phyloP scores from a whole-genome alignment of 2,797 vertebrate species.

The Gymnodraco acuticeps region DNA sequence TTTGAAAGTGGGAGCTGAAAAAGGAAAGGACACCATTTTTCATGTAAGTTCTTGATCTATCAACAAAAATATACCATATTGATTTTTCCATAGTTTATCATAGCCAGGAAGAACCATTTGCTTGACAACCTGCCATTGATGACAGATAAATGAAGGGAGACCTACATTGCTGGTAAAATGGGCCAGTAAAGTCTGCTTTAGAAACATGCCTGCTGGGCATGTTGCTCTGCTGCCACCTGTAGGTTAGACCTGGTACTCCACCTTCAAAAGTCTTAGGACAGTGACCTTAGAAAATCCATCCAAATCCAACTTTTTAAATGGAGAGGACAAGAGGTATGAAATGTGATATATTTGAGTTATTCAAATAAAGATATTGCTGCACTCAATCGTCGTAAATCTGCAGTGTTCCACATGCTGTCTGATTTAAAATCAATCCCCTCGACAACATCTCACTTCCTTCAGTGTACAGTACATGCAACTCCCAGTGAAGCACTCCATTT shows the following conservation, averaged over 20 bases:
- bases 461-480: conserved; percentile 41
- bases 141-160: conserved; percentile 39
- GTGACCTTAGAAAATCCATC: conserved; percentile 40
- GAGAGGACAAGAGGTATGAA: not conserved
- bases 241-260: conserved; percentile 54
- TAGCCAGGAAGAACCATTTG: conserved; percentile 44
- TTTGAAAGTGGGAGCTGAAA: conserved; percentile 73
- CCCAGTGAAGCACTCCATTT: conserved; percentile 45
- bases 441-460: conserved; percentile 32
- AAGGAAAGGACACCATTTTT: conserved; percentile 44
- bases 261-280: conserved; percentile 19
- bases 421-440: conserved; percentile 46
- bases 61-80: conserved; percentile 21
- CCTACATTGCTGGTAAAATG: conserved; percentile 41
- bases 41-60: conserved; percentile 39
- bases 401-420: conserved; percentile 32
- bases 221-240: conserved; percentile 78
- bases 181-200: conserved; percentile 33
- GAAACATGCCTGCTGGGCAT: conserved; percentile 58
- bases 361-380: conserved; percentile 18
- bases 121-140: conserved; percentile 51
- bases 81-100: conserved; percentile 26
- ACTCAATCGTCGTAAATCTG: conserved; percentile 1
- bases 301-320: conserved; percentile 22
- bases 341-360: not conserved